Base-by-base conservation (phyloP, 2,113 vertebrate species). In the Promerops cafer region DNA sequence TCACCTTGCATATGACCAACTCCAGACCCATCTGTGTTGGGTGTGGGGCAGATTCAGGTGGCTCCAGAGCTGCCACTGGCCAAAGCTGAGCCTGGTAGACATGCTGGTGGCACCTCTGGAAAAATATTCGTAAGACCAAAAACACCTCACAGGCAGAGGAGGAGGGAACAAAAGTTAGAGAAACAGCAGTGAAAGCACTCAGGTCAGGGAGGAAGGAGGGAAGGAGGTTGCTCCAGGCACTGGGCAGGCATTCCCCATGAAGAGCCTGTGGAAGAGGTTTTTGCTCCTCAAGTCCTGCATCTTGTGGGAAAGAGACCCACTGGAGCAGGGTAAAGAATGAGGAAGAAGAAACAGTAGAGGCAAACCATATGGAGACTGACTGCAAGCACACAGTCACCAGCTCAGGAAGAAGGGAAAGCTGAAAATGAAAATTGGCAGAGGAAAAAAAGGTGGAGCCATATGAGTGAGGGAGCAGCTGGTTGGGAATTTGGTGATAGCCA, bases 261-360 rank as follows among this genome's bases (percentile, higher is more conserved):
- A 59, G 7, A 42, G 3, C 5, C 16, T n/a, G 44, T 0, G 1
- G 11, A 42, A 39, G 18, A 57, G 6, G 3, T 30, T 21, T 15
- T 23, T 76, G 13, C 24, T 61, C 4, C 16, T 66, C 42, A 57
- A 80, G 24, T 27, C 35, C 18, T 44, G 52, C n/a, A 33, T 35
- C 19, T 33, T 4, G 2, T 44, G 22, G 16, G n/a, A 83, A 59
- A 39, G 11, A 63, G 6, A 10, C 9, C 33, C 18, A 10, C 1
- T 23, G 20, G 10, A 75, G 11, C 2, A 52, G 28, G 35, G 14
- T 14, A 33, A 92, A 81, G 3, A 27, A n/a, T 9, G 3, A 78
- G 4, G 13, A 72, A 16, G 17, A 76, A 37, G 10, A 57, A 81
- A 20, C 0, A 5, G 2, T 17, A 37, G 31, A 72, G 6, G 8